A percentile compares a stretch with the other conserved stretches of the same genome.
Conservation (phyloP, 2,888 invertebrate species). For the Yponomeuta malinellus region DNA sequence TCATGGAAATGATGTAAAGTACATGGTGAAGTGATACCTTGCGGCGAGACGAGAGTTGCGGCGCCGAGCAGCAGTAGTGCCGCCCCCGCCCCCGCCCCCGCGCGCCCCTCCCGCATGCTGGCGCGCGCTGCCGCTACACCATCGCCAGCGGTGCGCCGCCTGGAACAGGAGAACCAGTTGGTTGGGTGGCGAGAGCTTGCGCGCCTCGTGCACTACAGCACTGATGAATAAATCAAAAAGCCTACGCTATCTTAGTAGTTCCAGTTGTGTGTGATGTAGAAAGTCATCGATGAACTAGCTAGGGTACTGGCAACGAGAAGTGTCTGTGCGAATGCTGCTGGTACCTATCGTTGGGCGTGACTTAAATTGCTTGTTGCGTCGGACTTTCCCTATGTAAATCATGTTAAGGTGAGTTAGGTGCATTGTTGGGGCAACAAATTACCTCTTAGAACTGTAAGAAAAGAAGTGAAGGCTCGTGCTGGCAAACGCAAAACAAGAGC, state of each 20-base stretch:
- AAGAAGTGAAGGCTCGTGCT: not conserved
- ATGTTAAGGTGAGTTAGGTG: not conserved
- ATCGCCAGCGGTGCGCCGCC: not conserved
- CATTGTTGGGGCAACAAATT: not conserved
- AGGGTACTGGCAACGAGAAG: no score
- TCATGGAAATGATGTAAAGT: no score
- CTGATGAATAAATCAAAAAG: not conserved
- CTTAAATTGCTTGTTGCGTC: no score
- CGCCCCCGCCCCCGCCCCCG: constrained; percentile 6
- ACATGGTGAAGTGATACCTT: not conserved
- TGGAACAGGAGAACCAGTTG: not conserved
- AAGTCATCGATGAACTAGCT: no score
- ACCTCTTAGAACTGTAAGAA: not conserved
- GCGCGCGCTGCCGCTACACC: not conserved
- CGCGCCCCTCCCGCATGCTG: not conserved
- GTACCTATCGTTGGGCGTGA: no score
- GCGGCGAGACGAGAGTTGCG: not conserved
- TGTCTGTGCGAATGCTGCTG: no score
- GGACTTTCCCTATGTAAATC: not conserved
- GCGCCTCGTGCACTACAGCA: not conserved
- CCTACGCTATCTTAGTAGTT: no score
- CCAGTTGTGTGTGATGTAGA: no score
- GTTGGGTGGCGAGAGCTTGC: not conserved
- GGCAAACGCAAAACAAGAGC: not conserved
- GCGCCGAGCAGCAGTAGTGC: constrained; percentile 4